phyloP scores from a whole-genome alignment of 2,888 invertebrate species.

The Lathronympha strigana region DNA sequence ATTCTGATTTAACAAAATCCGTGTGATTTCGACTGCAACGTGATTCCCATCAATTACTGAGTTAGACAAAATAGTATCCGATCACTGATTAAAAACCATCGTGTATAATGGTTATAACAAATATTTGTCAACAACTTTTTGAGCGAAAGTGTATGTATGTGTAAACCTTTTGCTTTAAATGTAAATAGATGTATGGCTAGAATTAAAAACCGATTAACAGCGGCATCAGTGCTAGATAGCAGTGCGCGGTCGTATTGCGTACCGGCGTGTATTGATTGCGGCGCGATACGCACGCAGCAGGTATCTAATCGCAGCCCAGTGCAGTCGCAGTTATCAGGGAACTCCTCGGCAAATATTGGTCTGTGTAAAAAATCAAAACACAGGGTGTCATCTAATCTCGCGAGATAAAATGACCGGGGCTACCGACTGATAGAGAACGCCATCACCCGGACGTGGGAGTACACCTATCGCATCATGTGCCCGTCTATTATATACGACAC shows the following conservation, averaged over 20 bases:
- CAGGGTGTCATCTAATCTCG: constrained; percentile 83
- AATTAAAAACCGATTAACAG: constrained; percentile 21
- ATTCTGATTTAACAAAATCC: too few species aligned
- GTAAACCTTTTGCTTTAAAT: too few species aligned
- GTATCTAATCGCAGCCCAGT: constrained; percentile 74
- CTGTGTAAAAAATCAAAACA: constrained; percentile 82
- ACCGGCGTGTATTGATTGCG: constrained; percentile 59
- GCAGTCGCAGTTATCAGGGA: constrained; percentile 77
- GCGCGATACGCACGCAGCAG: constrained; percentile 48
- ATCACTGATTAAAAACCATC: too few species aligned
- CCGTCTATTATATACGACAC: too few species aligned
- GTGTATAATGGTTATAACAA: too few species aligned
- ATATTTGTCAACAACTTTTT: too few species aligned
- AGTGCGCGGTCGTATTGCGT: not conserved
- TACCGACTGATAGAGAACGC: constrained; percentile 81
- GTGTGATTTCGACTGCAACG: too few species aligned
- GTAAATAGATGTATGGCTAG: not conserved
- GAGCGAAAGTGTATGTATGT: too few species aligned
- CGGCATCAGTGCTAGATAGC: constrained; percentile 25
- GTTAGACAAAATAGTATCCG: too few species aligned
- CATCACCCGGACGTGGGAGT: constrained; percentile 68
- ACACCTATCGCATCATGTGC: constrained; percentile 43
- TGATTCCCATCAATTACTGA: too few species aligned
- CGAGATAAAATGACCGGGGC: constrained; percentile 81
- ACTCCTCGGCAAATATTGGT: constrained; percentile 83